phyloP scores from a whole-genome alignment of 2,888 invertebrate genomes.

The Rutpela maculata region DNA sequence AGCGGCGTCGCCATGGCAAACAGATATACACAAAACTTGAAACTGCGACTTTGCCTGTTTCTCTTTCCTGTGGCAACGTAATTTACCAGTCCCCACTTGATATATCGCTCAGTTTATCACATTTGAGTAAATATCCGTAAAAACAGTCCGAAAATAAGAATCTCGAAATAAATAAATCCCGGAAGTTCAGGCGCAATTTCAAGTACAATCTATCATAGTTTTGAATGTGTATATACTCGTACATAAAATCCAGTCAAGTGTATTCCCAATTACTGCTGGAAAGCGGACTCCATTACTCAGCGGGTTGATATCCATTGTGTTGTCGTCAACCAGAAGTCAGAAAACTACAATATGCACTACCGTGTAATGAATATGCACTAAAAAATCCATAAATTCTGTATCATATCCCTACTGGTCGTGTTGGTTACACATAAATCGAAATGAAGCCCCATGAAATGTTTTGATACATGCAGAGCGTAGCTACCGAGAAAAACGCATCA shows the following conservation, averaged over 20 bases:
- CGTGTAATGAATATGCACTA: conserved; percentile 31
- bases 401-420: conserved; percentile 3
- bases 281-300: conserved; percentile 19
- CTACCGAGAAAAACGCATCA: neutral
- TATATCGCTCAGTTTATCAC: neutral
- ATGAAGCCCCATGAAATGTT: conserved; percentile 13
- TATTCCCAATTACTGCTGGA: conserved; percentile 24
- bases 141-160: neutral
- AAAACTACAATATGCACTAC: conserved; percentile 28
- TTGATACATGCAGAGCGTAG: neutral
- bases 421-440: conserved; percentile 13
- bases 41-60: neutral
- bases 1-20: neutral
- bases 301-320: conserved; percentile 21
- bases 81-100: neutral
- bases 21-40: neutral
- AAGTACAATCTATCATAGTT: neutral
- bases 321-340: conserved; percentile 7
- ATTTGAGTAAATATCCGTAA: neutral
- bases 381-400: conserved; percentile 28
- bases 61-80: neutral
- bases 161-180: neutral
- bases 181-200: neutral
- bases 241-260: conserved; percentile 8
- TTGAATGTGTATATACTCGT: neutral